Conservation (phyloP, 2,888 invertebrate genomes). For the Drosophila macrothrix region DNA sequence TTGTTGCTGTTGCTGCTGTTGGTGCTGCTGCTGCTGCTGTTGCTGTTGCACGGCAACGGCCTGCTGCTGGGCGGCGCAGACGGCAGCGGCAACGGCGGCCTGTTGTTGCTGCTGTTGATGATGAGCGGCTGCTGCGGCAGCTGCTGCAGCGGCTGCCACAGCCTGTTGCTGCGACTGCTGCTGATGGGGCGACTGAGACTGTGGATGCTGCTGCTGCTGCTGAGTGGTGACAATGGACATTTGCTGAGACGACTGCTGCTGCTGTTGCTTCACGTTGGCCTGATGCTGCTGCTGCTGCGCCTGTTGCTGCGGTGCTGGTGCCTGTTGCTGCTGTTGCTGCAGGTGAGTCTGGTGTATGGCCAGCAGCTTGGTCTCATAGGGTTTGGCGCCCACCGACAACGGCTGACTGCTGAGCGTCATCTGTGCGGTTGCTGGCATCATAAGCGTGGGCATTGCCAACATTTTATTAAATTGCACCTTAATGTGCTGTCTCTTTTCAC, state of each 20-base stretch:
- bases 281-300: slow-evolving; percentile 75
- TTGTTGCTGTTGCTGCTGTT: slow-evolving; percentile 81
- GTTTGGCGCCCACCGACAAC: slow-evolving; percentile 84
- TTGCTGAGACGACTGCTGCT: slow-evolving; percentile 79
- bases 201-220: slow-evolving; percentile 81
- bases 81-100: slow-evolving; percentile 78
- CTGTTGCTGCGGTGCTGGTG: slow-evolving; percentile 68
- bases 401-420: slow-evolving; percentile 85
- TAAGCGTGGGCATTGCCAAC: slow-evolving; percentile 86
- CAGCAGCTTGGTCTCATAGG: slow-evolving; percentile 85
- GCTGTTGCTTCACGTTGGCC: slow-evolving; percentile 72
- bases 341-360: slow-evolving; percentile 85
- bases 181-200: slow-evolving; percentile 77
- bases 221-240: slow-evolving; percentile 79
- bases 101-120: slow-evolving; percentile 81
- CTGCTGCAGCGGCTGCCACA: slow-evolving; percentile 78
- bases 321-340: slow-evolving; percentile 83
- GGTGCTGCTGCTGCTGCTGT: slow-evolving; percentile 78
- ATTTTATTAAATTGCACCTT: slow-evolving; percentile 71
- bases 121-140: slow-evolving; percentile 80
- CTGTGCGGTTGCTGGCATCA: slow-evolving; percentile 86
- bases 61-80: slow-evolving; percentile 82
- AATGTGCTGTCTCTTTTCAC: slow-evolving; percentile 49
- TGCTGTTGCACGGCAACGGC: slow-evolving; percentile 83
- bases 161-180: slow-evolving; percentile 79